Evolutionary conservation across 1,140 invertebrate species (phyloP).

Genomic region (Hyposmocoma kahamanoa): DNA sequence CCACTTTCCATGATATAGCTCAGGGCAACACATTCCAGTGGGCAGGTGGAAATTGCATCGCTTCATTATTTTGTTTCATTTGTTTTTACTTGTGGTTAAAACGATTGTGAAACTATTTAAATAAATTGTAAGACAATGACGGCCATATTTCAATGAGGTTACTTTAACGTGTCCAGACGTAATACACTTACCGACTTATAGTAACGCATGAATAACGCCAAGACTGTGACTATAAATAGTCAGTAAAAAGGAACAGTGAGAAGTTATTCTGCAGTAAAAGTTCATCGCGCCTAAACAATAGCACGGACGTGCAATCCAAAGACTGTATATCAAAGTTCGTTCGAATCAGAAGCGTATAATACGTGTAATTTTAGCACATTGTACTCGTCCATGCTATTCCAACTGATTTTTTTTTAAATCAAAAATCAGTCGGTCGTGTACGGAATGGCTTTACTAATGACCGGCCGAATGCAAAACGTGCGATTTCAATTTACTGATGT

Average conservation of each 20-base stretch:
- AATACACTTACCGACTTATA: no score
- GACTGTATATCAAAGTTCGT: slow-evolving; percentile 21
- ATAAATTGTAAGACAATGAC: slow-evolving; percentile 17
- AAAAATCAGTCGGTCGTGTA: slow-evolving; percentile 32
- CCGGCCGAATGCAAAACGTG: slow-evolving; percentile 36
- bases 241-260: slow-evolving; percentile 1
- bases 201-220: no score
- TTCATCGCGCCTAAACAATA: slow-evolving; percentile 22
- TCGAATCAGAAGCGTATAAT: slow-evolving; percentile 25
- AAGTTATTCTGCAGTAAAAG: slow-evolving; percentile 13
- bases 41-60: slow-evolving; percentile 32
- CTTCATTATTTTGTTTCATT: slow-evolving; percentile 20
- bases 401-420: slow-evolving; percentile 27
- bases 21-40: slow-evolving; percentile 27
- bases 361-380: slow-evolving; percentile 36
- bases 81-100: slow-evolving; percentile 17
- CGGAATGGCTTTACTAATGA: slow-evolving; percentile 41
- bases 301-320: slow-evolving; percentile 25
- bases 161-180: no score
- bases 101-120: slow-evolving; percentile 20
- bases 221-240: slow-evolving; percentile 1
- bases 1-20: slow-evolving; percentile 37
- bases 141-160: not conserved
- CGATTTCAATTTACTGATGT: slow-evolving; percentile 43
- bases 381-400: slow-evolving; percentile 19